These are phyloP conservation scores for Neomonachus schauinslandi DNA, from an alignment of 2,113 vertebrate genomes.

Conservation along the genomic window DNA sequence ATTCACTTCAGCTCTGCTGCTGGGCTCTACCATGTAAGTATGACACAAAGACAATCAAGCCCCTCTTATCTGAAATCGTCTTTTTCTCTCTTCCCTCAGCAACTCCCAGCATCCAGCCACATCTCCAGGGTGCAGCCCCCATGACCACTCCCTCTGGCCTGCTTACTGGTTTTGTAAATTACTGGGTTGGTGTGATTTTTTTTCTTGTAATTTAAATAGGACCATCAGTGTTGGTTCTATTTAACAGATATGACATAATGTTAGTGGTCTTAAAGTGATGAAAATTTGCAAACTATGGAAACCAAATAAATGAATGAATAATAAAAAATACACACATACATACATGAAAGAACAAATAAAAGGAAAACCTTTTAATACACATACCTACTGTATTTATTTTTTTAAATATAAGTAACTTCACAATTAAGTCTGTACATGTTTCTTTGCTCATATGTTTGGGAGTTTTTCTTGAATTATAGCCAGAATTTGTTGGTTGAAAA, in stretches of 20 bases:
- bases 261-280: slow-evolving; percentile 91
- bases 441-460: neutral
- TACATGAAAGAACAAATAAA: neutral
- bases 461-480: neutral
- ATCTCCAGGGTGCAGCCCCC: neutral
- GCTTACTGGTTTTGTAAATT: slow-evolving; percentile 93
- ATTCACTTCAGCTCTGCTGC: neutral
- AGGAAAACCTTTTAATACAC: slow-evolving; percentile 7
- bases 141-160: neutral
- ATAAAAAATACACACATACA: neutral
- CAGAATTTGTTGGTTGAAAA: neutral
- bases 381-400: neutral
- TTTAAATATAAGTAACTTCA: neutral
- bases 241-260: slow-evolving; percentile 94
- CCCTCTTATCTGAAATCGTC: slow-evolving; percentile 15
- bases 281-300: slow-evolving; percentile 94
- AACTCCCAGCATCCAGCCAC: neutral
- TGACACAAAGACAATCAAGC: slow-evolving; percentile 49
- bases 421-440: neutral
- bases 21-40: neutral
- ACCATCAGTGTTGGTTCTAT: slow-evolving; percentile 84
- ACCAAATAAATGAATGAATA: slow-evolving; percentile 73
- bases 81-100: neutral
- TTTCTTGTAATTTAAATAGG: slow-evolving; percentile 93
- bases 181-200: slow-evolving; percentile 90